Conservation (phyloP, 2,888 invertebrate genomes). For the Gisinianus flammeolus region DNA sequence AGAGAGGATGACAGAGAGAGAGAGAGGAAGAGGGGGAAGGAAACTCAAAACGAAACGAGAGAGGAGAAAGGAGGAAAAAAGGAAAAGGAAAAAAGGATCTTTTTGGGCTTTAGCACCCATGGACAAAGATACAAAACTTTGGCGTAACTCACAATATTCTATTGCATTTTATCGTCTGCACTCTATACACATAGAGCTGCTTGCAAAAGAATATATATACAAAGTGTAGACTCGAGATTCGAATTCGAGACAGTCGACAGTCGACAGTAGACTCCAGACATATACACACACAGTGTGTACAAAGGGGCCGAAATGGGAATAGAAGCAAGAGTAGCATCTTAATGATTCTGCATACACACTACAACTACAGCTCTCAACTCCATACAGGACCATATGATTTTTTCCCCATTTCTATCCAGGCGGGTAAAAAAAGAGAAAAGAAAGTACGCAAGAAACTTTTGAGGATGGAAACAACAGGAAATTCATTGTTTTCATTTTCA, state of each 20-base stretch:
- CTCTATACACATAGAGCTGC: too few species aligned
- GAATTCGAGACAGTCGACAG: too few species aligned
- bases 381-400: neutral
- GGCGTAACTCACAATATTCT: neutral
- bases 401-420: neutral
- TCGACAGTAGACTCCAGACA: neutral
- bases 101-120: neutral
- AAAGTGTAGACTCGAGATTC: neutral
- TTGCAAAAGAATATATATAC: neutral
- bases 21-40: neutral
- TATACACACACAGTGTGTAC: neutral
- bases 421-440: neutral
- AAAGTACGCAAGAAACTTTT: constrained; percentile 1
- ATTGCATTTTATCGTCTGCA: neutral
- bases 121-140: neutral
- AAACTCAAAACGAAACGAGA: neutral
- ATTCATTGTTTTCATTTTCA: constrained; percentile 23
- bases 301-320: neutral
- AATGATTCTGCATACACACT: neutral
- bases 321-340: neutral
- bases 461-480: neutral
- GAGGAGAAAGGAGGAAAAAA: neutral
- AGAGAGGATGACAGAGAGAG: neutral
- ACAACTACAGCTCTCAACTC: neutral
- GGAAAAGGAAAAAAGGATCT: neutral